phyloP scores from a whole-genome alignment of 2,113 vertebrate species.

The Ia io region DNA sequence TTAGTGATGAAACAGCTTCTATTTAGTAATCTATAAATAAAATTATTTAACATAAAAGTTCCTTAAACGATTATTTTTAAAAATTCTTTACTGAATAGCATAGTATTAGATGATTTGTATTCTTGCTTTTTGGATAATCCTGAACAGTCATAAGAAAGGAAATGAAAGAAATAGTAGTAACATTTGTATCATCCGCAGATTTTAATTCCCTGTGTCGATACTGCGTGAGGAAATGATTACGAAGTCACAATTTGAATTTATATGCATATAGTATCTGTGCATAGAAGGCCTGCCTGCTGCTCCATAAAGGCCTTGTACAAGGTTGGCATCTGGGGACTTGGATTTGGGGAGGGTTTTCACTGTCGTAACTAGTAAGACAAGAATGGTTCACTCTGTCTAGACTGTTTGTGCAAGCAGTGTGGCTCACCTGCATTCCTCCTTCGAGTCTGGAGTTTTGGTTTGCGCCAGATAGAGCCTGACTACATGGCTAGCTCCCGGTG shows the following conservation, averaged over 20 bases:
- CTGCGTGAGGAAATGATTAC: neutral
- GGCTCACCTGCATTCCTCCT: neutral
- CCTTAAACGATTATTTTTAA: neutral
- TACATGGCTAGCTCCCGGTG: neutral
- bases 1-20: conserved; percentile 5
- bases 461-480: neutral
- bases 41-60: neutral
- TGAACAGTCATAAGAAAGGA: conserved; percentile 4
- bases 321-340: neutral
- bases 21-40: neutral
- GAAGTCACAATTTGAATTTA: neutral
- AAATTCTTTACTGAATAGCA: neutral
- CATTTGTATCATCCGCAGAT: conserved; percentile 25
- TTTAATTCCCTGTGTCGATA: neutral
- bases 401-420: neutral
- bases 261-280: neutral
- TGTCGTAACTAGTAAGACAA: neutral
- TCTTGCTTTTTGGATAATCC: neutral
- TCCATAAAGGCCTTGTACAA: neutral
- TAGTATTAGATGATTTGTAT: neutral
- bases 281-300: neutral
- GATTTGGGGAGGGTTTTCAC: neutral
- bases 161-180: conserved; percentile 11
- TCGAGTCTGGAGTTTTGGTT: neutral
- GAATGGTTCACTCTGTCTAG: neutral